Conservation (phyloP, 37 sponge, comb jelly and placozoan species). For the Agelas oroides region DNA sequence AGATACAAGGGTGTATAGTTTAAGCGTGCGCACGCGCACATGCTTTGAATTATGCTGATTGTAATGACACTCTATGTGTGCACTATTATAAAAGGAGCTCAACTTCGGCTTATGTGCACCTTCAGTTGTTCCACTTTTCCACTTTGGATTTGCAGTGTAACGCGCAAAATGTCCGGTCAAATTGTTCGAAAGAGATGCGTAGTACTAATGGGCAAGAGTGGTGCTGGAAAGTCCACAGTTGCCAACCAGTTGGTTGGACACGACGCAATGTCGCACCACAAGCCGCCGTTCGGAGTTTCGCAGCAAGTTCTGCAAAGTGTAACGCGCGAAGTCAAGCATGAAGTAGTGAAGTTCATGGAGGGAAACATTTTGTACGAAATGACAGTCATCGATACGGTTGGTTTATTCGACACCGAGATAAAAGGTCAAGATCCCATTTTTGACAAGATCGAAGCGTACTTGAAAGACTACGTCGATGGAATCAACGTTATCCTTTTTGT, state of each 20-base stretch:
- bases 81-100: too few species aligned
- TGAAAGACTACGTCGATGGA: background rate
- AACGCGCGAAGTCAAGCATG: background rate
- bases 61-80: too few species aligned
- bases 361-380: background rate
- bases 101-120: too few species aligned
- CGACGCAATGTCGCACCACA: background rate
- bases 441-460: too few species aligned
- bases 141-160: too few species aligned
- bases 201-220: background rate
- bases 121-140: too few species aligned
- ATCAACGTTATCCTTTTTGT: conserved; percentile 8
- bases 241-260: background rate
- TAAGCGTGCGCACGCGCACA: too few species aligned
- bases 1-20: too few species aligned
- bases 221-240: conserved; percentile 25
- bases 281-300: background rate
- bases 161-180: too few species aligned
- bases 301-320: too few species aligned
- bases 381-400: background rate
- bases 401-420: conserved; percentile 1
- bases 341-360: background rate
- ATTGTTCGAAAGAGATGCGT: background rate
- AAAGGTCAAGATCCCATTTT: background rate
- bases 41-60: too few species aligned